Conservation (phyloP, 2,888 invertebrate species). For the Abrostola tripartita region DNA sequence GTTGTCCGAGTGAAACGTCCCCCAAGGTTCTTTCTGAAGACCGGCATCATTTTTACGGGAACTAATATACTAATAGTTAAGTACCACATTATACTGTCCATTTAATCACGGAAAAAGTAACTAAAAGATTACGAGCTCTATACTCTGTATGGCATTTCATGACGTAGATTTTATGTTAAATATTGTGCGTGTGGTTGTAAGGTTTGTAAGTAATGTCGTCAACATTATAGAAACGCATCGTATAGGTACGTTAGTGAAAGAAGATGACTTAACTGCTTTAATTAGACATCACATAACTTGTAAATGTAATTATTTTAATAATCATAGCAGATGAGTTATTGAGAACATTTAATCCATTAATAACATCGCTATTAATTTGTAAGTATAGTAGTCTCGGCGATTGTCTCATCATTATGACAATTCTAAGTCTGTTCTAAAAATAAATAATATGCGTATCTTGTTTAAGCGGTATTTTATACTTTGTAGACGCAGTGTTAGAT, state of each 20-base stretch:
- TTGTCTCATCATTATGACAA: background rate
- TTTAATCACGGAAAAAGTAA: constrained; percentile 48
- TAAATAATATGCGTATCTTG: background rate
- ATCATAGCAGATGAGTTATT: constrained; percentile 15
- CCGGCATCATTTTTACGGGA: constrained; percentile 66
- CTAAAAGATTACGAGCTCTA: constrained; percentile 12
- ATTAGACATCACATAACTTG: constrained; percentile 8
- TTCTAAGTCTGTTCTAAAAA: background rate
- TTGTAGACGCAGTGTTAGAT: background rate
- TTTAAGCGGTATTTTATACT: background rate
- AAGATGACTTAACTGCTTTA: background rate
- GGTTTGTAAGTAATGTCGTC: constrained; percentile 2
- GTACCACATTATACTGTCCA: constrained; percentile 49
- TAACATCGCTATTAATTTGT: constrained; percentile 22
- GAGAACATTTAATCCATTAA: constrained; percentile 21
- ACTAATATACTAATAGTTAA: constrained; percentile 38
- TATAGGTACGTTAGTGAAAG: background rate
- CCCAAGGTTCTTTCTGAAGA: constrained; percentile 68
- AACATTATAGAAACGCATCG: background rate
- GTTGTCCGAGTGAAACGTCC: constrained; percentile 76
- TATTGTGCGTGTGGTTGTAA: constrained; percentile 7
- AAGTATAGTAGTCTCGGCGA: constrained; percentile 14
- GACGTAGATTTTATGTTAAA: background rate
- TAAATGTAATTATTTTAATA: constrained; percentile 26
- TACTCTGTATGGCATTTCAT: constrained; percentile 3